Evolutionary conservation across 2,888 invertebrate genomes (phyloP).

Genomic region (Drosophila demipolita): DNA sequence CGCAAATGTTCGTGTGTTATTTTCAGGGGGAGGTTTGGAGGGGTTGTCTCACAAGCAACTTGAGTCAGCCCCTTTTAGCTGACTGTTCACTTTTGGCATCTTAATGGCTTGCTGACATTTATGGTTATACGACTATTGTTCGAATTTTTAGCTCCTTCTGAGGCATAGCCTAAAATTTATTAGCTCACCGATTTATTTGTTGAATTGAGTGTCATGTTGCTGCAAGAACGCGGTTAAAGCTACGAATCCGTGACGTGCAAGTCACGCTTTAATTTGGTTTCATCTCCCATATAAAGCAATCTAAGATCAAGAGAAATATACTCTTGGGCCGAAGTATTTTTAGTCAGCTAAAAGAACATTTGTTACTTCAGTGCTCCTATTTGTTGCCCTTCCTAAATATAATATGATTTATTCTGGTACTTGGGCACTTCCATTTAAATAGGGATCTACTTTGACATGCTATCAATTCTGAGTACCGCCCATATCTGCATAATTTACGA

Average conservation of each 20-base stretch:
- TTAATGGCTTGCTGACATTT: constrained; percentile 57
- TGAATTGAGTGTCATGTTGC: constrained; percentile 53
- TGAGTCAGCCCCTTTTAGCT: constrained; percentile 9
- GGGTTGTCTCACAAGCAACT: neutral
- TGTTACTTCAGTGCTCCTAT: constrained; percentile 1
- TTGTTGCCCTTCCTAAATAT: neutral
- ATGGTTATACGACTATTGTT: constrained; percentile 36
- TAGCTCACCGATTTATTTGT: constrained; percentile 70
- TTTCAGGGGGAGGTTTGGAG: neutral
- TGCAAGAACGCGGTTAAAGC: constrained; percentile 2
- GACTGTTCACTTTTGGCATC: constrained; percentile 42
- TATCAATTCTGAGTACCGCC: neutral
- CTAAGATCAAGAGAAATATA: neutral
- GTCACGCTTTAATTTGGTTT: neutral
- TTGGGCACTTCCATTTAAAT: constrained; percentile 11
- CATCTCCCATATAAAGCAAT: constrained; percentile 3
- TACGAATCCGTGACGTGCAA: constrained; percentile 14
- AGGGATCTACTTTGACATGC: constrained; percentile 7
- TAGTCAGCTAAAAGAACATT: neutral
- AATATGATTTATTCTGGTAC: constrained; percentile 1
- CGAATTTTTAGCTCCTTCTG: constrained; percentile 18
- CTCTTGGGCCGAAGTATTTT: neutral
- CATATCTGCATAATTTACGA: constrained; percentile 20
- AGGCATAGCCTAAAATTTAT: constrained; percentile 54
- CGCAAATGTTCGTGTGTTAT: constrained; percentile 2